Conservation (phyloP, 2,888 invertebrate genomes). For the Gasteruption jaculator region DNA sequence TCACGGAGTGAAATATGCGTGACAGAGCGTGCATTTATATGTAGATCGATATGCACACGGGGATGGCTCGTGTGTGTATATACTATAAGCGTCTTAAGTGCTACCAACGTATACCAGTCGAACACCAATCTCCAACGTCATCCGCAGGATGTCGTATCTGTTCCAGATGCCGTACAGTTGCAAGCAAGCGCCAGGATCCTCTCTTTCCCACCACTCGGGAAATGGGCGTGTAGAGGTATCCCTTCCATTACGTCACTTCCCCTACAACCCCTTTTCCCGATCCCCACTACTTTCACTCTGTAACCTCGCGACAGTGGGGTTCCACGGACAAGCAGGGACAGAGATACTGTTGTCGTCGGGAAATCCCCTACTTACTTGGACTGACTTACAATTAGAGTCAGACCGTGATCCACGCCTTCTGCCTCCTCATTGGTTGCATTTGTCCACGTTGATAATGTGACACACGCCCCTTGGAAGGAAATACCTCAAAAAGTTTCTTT, state of each 20-base stretch:
- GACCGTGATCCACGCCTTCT: slow-evolving; percentile 35
- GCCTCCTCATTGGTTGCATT: slow-evolving; percentile 37
- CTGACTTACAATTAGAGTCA: no score
- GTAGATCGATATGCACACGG: slow-evolving; percentile 6
- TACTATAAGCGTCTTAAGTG: neutral
- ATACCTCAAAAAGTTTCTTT: no score
- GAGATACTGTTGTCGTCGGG: slow-evolving; percentile 25
- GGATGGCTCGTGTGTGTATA: neutral
- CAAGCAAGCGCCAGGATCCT: neutral
- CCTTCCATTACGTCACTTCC: slow-evolving; percentile 34
- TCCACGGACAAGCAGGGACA: slow-evolving; percentile 24
- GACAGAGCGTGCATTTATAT: slow-evolving; percentile 6
- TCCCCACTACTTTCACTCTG: slow-evolving; percentile 26
- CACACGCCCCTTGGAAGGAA: slow-evolving; percentile 45
- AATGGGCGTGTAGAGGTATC: slow-evolving; percentile 32
- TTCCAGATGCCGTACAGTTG: slow-evolving; percentile 24
- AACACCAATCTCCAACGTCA: slow-evolving; percentile 20
- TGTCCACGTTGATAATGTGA: slow-evolving; percentile 39
- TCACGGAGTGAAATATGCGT: no score
- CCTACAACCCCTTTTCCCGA: slow-evolving; percentile 34
- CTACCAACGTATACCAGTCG: neutral
- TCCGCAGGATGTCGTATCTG: slow-evolving; percentile 27
- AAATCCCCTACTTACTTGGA: slow-evolving; percentile 16
- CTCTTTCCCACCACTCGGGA: slow-evolving; percentile 16
- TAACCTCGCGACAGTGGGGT: slow-evolving; percentile 32